phyloP scores from a whole-genome alignment of 2,888 invertebrate species.

The Nemotelus pantherinus region DNA sequence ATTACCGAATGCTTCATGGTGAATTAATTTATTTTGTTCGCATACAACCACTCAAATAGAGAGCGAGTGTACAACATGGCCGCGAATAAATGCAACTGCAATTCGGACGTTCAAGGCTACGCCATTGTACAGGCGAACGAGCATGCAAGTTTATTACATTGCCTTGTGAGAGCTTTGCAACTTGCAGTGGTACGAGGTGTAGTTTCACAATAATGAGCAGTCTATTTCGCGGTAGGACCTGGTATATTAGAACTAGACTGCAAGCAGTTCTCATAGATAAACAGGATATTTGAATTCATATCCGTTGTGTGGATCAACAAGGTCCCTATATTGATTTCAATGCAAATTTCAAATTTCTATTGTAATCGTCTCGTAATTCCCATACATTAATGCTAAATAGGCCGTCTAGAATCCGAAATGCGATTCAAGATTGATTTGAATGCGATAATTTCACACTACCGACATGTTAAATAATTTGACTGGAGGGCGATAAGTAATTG shows the following conservation, averaged over 20 bases:
- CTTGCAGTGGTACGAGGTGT: not conserved
- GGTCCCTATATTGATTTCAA: slow-evolving; percentile 2
- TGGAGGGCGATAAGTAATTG: no score
- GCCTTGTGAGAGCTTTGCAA: not conserved
- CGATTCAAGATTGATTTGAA: no score
- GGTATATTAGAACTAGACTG: not conserved
- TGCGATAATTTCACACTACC: no score
- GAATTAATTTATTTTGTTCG: slow-evolving; percentile 42
- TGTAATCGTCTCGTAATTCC: not conserved
- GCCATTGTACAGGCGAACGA: not conserved
- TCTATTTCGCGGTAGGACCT: not conserved
- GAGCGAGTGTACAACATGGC: slow-evolving; percentile 33
- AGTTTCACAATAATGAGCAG: slow-evolving; percentile 25
- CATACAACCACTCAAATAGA: slow-evolving; percentile 30
- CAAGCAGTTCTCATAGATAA: not conserved
- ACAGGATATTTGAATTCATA: slow-evolving; percentile 33
- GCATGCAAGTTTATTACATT: slow-evolving; percentile 23
- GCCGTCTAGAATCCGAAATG: no score
- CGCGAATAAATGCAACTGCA: slow-evolving; percentile 35
- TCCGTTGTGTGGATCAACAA: not conserved
- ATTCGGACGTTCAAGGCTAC: slow-evolving; percentile 32
- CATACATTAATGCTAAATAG: no score
- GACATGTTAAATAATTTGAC: no score
- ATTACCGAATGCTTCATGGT: slow-evolving; percentile 20
- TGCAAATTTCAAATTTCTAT: not conserved